Percentiles rank a stretch among this genome's conserved stretches.
Evolutionary conservation across 1,140 invertebrate genomes (phyloP).

Genomic region (Drosophila simulans): DNA sequence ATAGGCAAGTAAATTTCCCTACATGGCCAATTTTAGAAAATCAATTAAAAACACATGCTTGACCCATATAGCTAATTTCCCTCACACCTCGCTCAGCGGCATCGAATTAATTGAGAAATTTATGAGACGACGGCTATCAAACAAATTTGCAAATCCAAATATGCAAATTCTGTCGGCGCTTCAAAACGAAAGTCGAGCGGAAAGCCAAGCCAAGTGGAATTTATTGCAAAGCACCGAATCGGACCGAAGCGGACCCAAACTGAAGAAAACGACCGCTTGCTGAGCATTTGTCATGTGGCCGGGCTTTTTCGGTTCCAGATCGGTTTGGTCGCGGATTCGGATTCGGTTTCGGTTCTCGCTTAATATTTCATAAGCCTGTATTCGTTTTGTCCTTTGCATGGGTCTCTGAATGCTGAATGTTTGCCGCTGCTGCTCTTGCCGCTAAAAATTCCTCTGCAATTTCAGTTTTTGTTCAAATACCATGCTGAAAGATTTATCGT

Average conservation of each 20-base stretch:
- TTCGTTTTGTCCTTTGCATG: slow-evolving; percentile 78
- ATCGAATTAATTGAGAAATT: slow-evolving; percentile 73
- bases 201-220: slow-evolving; percentile 57
- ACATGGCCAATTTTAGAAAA: slow-evolving; percentile 14
- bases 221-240: slow-evolving; percentile 52
- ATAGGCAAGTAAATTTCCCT: background rate
- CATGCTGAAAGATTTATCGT: slow-evolving; percentile 84
- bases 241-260: slow-evolving; percentile 25
- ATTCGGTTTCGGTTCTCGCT: slow-evolving; percentile 51
- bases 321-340: background rate
- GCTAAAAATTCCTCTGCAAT: slow-evolving; percentile 48
- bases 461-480: slow-evolving; percentile 73
- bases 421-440: slow-evolving; percentile 17
- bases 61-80: slow-evolving; percentile 56
- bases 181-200: slow-evolving; percentile 69
- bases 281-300: slow-evolving; percentile 61
- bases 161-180: slow-evolving; percentile 75
- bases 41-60: slow-evolving; percentile 40
- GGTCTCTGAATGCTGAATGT: slow-evolving; percentile 42
- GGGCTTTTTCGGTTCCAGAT: slow-evolving; percentile 15
- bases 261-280: slow-evolving; percentile 66
- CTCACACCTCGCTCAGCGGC: slow-evolving; percentile 51
- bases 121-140: slow-evolving; percentile 65
- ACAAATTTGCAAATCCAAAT: slow-evolving; percentile 72
- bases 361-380: slow-evolving; percentile 78